Evolutionary conservation across 2,797 vertebrate genomes (phyloP).

Genomic region (Hozukius guyotensis): DNA sequence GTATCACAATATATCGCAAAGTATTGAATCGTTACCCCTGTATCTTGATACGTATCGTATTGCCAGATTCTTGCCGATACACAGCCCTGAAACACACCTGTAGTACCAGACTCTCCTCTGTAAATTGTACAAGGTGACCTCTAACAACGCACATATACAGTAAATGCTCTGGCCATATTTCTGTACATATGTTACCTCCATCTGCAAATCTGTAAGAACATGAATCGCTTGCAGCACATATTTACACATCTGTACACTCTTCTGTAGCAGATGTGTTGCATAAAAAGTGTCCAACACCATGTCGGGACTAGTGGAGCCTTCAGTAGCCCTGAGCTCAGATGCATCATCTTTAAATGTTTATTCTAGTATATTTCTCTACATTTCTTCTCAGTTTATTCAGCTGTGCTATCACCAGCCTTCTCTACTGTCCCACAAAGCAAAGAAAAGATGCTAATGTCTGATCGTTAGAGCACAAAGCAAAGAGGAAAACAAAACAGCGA

Average conservation of each 20-base stretch:
- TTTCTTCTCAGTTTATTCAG: conserved; percentile 11
- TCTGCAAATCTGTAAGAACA: conserved; percentile 38
- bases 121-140: conserved; percentile 24
- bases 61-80: too few species aligned
- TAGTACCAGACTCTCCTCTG: background rate
- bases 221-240: conserved; percentile 19
- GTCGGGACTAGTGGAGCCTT: background rate
- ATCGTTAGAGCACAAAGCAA: conserved; percentile 34
- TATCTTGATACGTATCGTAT: too few species aligned
- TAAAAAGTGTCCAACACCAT: background rate
- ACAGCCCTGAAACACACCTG: background rate
- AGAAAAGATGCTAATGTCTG: conserved; percentile 21
- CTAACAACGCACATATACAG: conserved; percentile 1
- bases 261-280: conserved; percentile 20
- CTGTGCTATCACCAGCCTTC: background rate
- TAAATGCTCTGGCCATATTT: conserved; percentile 9
- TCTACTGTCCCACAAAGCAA: conserved; percentile 7
- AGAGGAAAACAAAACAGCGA: conserved; percentile 27
- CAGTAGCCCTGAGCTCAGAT: background rate
- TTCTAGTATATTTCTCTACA: background rate
- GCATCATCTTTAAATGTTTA: background rate
- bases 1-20: too few species aligned
- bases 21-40: too few species aligned
- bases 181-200: conserved; percentile 44
- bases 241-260: conserved; percentile 44